Evolutionary conservation across 1,140 invertebrate genomes (phyloP).

Genomic region (Ridgeia piscesae): DNA sequence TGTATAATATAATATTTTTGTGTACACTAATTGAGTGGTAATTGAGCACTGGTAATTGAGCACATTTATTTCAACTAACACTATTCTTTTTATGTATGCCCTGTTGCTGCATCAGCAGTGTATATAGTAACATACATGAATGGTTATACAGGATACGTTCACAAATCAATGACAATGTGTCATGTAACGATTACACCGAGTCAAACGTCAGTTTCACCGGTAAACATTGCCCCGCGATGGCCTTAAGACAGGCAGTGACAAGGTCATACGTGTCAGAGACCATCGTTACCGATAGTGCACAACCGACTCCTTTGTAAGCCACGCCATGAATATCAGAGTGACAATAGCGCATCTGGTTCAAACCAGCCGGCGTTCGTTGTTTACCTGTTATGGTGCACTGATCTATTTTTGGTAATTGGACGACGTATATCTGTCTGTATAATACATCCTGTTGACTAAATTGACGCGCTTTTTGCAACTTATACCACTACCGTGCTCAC

Average conservation of each 20-base stretch:
- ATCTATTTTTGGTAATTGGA: constrained; percentile 22
- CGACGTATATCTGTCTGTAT: constrained; percentile 9
- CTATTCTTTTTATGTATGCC: too few relatives aligned
- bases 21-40: too few relatives aligned
- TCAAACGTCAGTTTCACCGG: too few relatives aligned
- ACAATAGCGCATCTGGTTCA: constrained; percentile 28
- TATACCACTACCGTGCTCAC: not conserved
- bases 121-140: too few relatives aligned
- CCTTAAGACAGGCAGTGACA: not conserved
- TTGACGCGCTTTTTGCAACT: not conserved
- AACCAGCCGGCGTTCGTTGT: not conserved
- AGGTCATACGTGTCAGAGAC: not conserved
- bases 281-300: constrained; percentile 22
- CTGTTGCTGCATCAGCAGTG: too few relatives aligned
- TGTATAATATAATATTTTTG: too few relatives aligned
- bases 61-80: too few relatives aligned
- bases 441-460: constrained; percentile 7
- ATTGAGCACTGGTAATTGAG: too few relatives aligned
- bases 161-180: too few relatives aligned
- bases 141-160: too few relatives aligned
- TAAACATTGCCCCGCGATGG: too few relatives aligned
- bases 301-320: constrained; percentile 24
- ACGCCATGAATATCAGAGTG: constrained; percentile 29
- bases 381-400: not conserved
- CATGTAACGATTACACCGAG: too few relatives aligned